phyloP scores from a whole-genome alignment of 2,888 invertebrate genomes.

The Pandemis corylana region DNA sequence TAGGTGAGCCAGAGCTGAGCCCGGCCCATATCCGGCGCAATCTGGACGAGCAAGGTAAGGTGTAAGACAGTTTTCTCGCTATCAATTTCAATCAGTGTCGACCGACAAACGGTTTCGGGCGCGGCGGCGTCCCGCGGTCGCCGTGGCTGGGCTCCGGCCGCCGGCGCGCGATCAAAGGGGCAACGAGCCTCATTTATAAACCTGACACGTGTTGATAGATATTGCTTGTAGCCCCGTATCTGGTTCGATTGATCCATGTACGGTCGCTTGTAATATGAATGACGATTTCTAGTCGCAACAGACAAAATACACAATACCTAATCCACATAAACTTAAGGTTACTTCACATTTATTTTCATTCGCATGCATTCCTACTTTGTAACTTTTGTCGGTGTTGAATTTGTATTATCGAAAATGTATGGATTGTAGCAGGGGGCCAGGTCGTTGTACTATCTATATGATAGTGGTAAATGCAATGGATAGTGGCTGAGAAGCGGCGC shows the following conservation, averaged over 20 bases:
- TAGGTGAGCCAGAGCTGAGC: conserved; percentile 13
- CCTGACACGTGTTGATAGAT: conserved; percentile 34
- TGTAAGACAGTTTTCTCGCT: conserved; percentile 39
- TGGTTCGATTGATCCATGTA: conserved; percentile 16
- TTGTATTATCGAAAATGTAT: too few relatives aligned
- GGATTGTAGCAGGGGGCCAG: too few relatives aligned
- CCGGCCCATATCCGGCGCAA: conserved; percentile 3
- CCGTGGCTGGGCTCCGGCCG: not conserved
- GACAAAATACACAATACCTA: not conserved
- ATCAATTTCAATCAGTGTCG: conserved; percentile 40
- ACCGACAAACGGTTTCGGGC: conserved; percentile 37
- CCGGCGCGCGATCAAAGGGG: conserved; percentile 23
- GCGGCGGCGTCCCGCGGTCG: conserved; percentile 32
- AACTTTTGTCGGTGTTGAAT: too few relatives aligned
- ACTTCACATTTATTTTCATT: too few relatives aligned
- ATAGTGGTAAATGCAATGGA: not conserved
- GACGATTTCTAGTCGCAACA: not conserved
- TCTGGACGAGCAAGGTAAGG: conserved; percentile 17
- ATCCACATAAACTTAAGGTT: too few relatives aligned
- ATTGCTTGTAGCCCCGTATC: conserved; percentile 23
- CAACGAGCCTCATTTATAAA: conserved; percentile 33
- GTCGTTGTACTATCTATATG: not conserved
- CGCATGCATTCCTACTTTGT: too few relatives aligned
- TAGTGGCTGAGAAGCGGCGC: not conserved
- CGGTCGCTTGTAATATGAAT: not conserved